Conservation (phyloP, 1,140 invertebrate species). For the Notospermus geniculatus region DNA sequence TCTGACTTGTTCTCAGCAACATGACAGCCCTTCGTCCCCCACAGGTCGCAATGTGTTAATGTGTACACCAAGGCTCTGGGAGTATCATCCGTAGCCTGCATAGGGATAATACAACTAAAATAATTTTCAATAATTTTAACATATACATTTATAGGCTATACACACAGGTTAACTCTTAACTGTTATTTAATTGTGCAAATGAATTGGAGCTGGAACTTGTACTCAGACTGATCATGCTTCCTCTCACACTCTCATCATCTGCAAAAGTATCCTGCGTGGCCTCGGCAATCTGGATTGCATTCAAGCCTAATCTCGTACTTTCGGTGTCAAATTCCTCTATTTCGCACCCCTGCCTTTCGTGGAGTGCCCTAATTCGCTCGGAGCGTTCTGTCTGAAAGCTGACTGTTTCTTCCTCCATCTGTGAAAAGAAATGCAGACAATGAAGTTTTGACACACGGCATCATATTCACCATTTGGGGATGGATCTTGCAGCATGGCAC, state of each 20-base stretch:
- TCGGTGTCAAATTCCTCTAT: slow-evolving; percentile 93
- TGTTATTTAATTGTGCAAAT: slow-evolving; percentile 23
- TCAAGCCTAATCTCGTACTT: slow-evolving; percentile 83
- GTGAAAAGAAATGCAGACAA: slow-evolving; percentile 40
- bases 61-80: too few relatives aligned
- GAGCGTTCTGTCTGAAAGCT: slow-evolving; percentile 86
- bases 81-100: too few relatives aligned
- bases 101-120: too few relatives aligned
- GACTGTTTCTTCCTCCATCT: slow-evolving; percentile 89
- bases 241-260: slow-evolving; percentile 76
- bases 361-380: slow-evolving; percentile 80
- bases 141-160: too few relatives aligned
- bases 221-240: slow-evolving; percentile 89
- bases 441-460: too few relatives aligned
- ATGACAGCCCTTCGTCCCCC: too few relatives aligned
- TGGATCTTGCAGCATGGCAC: too few relatives aligned
- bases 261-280: slow-evolving; percentile 78
- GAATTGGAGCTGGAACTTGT: slow-evolving; percentile 82
- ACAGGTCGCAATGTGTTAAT: too few relatives aligned
- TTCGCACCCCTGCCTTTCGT: slow-evolving; percentile 85
- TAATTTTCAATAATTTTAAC: too few relatives aligned
- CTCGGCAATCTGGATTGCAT: slow-evolving; percentile 84
- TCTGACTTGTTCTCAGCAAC: too few relatives aligned
- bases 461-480: too few relatives aligned
- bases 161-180: slow-evolving; percentile 7